These are phyloP conservation scores for Bubo scandiacus DNA, from an alignment of 2,113 vertebrate genomes.

Conservation along the genomic window DNA sequence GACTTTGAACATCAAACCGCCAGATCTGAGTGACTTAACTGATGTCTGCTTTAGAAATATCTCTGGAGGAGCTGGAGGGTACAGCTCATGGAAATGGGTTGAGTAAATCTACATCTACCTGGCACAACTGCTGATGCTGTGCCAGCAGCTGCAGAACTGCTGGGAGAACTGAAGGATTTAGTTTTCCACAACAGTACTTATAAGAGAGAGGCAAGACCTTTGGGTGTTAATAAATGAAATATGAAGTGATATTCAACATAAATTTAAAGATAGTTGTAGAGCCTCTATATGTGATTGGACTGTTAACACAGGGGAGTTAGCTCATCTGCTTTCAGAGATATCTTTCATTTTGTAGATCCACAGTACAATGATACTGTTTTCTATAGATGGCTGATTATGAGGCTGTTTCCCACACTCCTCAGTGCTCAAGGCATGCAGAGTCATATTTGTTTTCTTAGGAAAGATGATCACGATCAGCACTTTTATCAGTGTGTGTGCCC, in stretches of 20 bases:
- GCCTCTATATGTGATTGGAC: not conserved
- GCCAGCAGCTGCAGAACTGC: not conserved
- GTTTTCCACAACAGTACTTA: not conserved
- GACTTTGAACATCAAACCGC: not conserved
- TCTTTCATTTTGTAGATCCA: not conserved
- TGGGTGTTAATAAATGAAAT: not conserved
- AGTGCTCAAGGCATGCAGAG: not conserved
- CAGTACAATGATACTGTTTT: not conserved
- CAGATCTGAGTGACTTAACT: not conserved
- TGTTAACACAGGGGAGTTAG: not conserved
- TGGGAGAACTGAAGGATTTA: not conserved
- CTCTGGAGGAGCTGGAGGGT: not conserved
- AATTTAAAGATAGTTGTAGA: not conserved
- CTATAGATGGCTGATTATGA: not conserved
- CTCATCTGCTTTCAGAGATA: constrained; percentile 15
- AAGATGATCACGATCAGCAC: not conserved
- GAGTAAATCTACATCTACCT: not conserved
- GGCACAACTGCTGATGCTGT: not conserved
- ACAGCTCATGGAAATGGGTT: not conserved
- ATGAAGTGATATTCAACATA: not conserved
- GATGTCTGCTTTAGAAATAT: not conserved
- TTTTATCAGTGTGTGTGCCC: not conserved
- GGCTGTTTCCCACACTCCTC: not conserved
- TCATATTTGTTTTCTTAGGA: constrained; percentile 36
- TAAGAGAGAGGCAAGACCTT: not conserved